Evolutionary conservation across 2,113 vertebrate genomes (phyloP), one percentile per base, ranked within the genome.

Genomic region (Megaptera novaeangliae): DNA sequence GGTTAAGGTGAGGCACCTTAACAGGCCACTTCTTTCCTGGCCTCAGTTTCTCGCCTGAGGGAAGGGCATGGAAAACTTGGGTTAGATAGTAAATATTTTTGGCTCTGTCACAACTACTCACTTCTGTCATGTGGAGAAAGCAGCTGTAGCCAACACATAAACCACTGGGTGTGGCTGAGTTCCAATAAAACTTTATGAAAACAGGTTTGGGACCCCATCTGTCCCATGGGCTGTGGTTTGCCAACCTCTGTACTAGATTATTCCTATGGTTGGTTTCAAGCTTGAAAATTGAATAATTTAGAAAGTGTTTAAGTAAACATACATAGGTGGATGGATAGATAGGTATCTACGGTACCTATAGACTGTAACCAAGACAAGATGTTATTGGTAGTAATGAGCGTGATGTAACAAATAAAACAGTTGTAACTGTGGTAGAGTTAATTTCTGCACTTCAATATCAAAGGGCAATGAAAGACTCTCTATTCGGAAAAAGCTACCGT

Each of bases 101-200:
- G 27, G 52, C 66, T 83, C 44, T 80, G 17, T 84, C 72, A 61
- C 5, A 84, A 41, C 82, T 63, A 8, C 15, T 59, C 25, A 34
- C 34, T 75, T 82, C 20, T 78, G 5, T 25, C 29, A 10, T 63
- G 64, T 39, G 27, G 81, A 15, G 55, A 57, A 63, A 72, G 52
- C 41, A 36, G n/a, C 86, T 34, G 17, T 39, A 64, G 44, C 59
- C 41, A 80, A 31, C 23, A 31, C 44, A 25, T 78, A 27, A 97
- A 69, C 41, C 36, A 31, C 44, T 85, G 44, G 41, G 29, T 63
- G 8, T 84, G 77, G 23, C 85, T 77, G 27, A 68, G 81, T 96
- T 87, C 72, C 85, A 97, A 31, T 94, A 93, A 97, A 96, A 85
- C 66, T 95, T 95, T 91, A 94, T 49, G 84, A 88, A 91, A 88